These are phyloP conservation scores for Stomatorhinus ivindoensis DNA, from an alignment of 2,113 vertebrate species.

Conservation along the genomic window DNA sequence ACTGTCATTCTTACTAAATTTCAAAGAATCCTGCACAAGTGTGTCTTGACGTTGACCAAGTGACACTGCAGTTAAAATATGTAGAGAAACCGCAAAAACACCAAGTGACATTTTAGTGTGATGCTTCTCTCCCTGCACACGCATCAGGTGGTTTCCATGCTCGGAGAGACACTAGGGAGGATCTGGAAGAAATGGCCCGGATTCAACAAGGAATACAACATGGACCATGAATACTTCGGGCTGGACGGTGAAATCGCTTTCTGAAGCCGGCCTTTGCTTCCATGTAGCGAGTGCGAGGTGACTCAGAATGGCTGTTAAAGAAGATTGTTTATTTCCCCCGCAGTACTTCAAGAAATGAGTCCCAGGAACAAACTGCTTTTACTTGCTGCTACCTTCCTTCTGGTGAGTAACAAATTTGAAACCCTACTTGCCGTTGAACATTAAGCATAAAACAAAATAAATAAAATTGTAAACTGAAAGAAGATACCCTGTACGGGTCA, in stretches of 20 bases:
- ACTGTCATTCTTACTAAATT: neutral
- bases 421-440: neutral
- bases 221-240: constrained; percentile 72
- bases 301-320: neutral
- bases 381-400: constrained; percentile 55
- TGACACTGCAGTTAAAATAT: neutral
- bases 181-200: constrained; percentile 67
- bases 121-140: constrained; percentile 1
- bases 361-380: constrained; percentile 55
- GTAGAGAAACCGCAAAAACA: neutral
- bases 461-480: neutral
- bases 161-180: constrained; percentile 46
- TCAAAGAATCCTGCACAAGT: neutral
- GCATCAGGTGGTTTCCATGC: constrained; percentile 50
- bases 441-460: neutral
- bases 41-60: neutral
- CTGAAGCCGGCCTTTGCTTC: neutral
- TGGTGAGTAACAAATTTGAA: constrained; percentile 42
- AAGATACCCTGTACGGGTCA: neutral
- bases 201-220: constrained; percentile 58
- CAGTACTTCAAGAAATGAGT: constrained; percentile 54
- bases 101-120: neutral
- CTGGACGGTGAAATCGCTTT: constrained; percentile 55
- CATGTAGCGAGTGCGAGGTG: neutral
- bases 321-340: constrained; percentile 12